Evolutionary conservation across 92 coral and sea anemone species (phyloP).

Genomic region (Blastomussa wellsi): DNA sequence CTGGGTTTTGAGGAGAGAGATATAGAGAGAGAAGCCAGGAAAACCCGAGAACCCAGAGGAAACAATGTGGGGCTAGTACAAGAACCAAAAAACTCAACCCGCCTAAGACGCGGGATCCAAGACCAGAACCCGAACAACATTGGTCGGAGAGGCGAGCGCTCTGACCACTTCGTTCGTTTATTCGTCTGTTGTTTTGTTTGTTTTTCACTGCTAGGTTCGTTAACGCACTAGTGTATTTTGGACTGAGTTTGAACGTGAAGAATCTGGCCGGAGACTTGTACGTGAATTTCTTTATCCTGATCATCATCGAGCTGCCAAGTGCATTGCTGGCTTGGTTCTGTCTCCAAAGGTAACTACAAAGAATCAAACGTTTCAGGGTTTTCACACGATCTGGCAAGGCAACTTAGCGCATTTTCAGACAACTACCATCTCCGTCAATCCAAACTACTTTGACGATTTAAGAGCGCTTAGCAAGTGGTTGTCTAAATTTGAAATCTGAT

Average conservation of each 20-base stretch:
- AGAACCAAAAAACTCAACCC: too few species aligned
- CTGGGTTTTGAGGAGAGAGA: too few species aligned
- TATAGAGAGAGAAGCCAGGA: neutral
- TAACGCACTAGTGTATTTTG: conserved; percentile 75
- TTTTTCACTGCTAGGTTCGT: conserved; percentile 63
- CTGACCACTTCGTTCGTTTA: too few species aligned
- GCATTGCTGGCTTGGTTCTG: conserved; percentile 59
- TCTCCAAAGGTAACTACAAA: conserved; percentile 42
- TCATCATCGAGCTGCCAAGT: conserved; percentile 64
- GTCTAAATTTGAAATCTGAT: too few species aligned
- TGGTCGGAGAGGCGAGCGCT: too few species aligned
- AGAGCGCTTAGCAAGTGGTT: too few species aligned
- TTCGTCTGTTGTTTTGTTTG: neutral
- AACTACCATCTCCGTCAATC: neutral
- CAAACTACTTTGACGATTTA: too few species aligned
- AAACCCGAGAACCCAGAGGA: too few species aligned
- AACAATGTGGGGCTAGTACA: too few species aligned
- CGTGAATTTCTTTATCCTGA: conserved; percentile 71
- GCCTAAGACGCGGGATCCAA: too few species aligned
- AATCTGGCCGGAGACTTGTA: conserved; percentile 79
- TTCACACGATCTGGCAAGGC: neutral
- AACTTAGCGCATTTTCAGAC: neutral
- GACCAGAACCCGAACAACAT: too few species aligned
- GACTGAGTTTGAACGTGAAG: conserved; percentile 72
- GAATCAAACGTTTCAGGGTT: neutral